These are phyloP conservation scores for Adoxophyes honmai DNA, from an alignment of 1,140 invertebrate species.

Conservation along the genomic window DNA sequence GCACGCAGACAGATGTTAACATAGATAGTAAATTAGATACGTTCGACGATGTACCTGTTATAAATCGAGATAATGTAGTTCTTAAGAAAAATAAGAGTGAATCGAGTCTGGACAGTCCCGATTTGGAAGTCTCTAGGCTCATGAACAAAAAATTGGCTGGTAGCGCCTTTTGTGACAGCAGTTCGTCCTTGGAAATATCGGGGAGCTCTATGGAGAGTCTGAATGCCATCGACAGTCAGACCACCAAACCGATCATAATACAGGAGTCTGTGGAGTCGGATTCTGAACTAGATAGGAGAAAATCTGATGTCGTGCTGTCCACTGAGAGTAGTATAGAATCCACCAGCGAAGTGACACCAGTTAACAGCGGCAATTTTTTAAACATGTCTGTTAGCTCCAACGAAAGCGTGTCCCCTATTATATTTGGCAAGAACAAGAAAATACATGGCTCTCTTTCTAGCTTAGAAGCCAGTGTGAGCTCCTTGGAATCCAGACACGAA, in stretches of 20 bases:
- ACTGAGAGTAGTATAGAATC: conserved; percentile 65
- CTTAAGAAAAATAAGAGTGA: conserved; percentile 76
- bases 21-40: conserved; percentile 30
- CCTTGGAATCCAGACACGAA: conserved; percentile 64
- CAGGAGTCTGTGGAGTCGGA: conserved; percentile 32
- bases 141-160: conserved; percentile 52
- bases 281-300: conserved; percentile 43
- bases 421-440: conserved; percentile 66
- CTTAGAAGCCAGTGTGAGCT: conserved; percentile 72
- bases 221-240: conserved; percentile 36
- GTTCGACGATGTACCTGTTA: conserved; percentile 48
- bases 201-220: conserved; percentile 71
- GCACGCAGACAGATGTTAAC: conserved; percentile 32
- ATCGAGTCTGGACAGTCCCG: conserved; percentile 72
- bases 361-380: conserved; percentile 48
- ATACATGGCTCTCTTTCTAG: conserved; percentile 71
- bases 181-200: conserved; percentile 70
- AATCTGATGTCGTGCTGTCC: conserved; percentile 35
- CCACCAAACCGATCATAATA: conserved; percentile 32
- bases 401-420: conserved; percentile 71
- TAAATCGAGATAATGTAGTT: conserved; percentile 54
- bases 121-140: conserved; percentile 71
- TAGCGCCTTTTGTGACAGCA: conserved; percentile 67
- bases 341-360: conserved; percentile 58
- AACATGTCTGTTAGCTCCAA: conserved; percentile 71